Base-by-base conservation (phyloP, 2,888 invertebrate genomes). In the Eurois occulta region DNA sequence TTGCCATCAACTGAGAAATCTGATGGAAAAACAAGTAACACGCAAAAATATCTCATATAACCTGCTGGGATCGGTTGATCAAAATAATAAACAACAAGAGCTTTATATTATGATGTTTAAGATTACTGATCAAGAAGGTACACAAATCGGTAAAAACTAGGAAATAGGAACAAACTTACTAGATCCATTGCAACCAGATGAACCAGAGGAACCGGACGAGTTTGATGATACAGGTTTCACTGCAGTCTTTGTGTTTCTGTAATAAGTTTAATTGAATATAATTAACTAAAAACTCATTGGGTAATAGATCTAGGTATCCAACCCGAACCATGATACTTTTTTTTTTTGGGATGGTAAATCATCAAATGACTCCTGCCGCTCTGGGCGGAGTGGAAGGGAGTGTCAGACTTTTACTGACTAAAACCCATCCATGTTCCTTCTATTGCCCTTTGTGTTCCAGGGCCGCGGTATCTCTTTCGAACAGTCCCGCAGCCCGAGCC, bases 181-280 rank as follows among this genome's bases (percentile, higher is more conserved):
- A 71, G 96, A 96, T 35, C 96, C 96, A 79, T 96, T 96, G 75
- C 96, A 96, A 0, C 94, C 94, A 0, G 96, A 96, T 0, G 96
- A 96, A 0, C 95, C 95, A 0, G 96, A 96, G 0, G 96, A 96
- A 0, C 96, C 96, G 0, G 96, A 97, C 0, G 96, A 96, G 84
- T 96, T 96, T 0, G 96, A 96, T 0, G 96, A 96, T 11, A 96
- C 95, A 2, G 94, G 93, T 86, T 96, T 96, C 24, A 96, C 96
- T 75, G 94, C 94, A 90, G 94, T 95, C 92, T 96, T 96, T 86
- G 94, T 92, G 84, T 92, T 94, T 77, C 92, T 92, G 87, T 35
- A 80, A 84, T 16, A 18, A 32, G 2, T 11, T 32, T 32, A 3
- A 58, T 58, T 28, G 32, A 60, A 18, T 32, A 32, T 32, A 3